Base-by-base conservation (phyloP, 2,113 vertebrate species). In the Forbesichthys papilliferus region DNA sequence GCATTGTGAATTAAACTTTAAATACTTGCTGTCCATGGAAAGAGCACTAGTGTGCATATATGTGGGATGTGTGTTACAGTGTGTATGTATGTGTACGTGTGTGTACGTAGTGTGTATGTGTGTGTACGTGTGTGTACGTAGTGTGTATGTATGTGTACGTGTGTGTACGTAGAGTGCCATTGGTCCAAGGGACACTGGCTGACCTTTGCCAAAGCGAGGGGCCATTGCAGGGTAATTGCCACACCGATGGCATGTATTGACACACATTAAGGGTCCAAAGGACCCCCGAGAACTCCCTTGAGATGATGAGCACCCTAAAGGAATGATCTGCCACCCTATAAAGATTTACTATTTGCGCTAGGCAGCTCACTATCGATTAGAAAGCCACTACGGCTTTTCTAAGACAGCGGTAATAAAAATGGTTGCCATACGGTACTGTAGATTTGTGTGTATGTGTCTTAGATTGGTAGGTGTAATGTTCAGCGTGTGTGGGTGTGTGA, bases 331-430 rank as follows among this genome's bases (percentile, higher is more conserved):
- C 79, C 91, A 78, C 49, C 74, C 55, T 11, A 73, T 78, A 79
- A 77, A 88, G 85, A 88, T 87, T 88, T 85, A 87, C 62, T 65
- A 64, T 83, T 77, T 66, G 78, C 65, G 74, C 76, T 59, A 48
- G 69, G 73, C 48, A 8, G 48, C 65, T 73, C 58, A 18, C 47
- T 76, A 90, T 91, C 12, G 76, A 87, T 85, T 61, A 68, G 42
- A 75, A 59, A 69, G 58, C 36, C 10, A 61, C 71, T 56, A 13
- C 7, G 20, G 13, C 9, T 61, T 79, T 27, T 76, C 48, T 20
- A 9, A 7, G 11, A 48, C 54, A 57, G 69, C 42, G 5, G 48
- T 57, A 62, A 73, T 79, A 66, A 81, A 82, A 66, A 34, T 66
- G 33, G 57, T 14, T 33, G n/a, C 68, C 55, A 57, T 11, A 63